Evolutionary conservation across 2,797 vertebrate species (phyloP), one percentile per base, ranked within the genome.

Genomic region (Oryzias dopingdopingensis): DNA sequence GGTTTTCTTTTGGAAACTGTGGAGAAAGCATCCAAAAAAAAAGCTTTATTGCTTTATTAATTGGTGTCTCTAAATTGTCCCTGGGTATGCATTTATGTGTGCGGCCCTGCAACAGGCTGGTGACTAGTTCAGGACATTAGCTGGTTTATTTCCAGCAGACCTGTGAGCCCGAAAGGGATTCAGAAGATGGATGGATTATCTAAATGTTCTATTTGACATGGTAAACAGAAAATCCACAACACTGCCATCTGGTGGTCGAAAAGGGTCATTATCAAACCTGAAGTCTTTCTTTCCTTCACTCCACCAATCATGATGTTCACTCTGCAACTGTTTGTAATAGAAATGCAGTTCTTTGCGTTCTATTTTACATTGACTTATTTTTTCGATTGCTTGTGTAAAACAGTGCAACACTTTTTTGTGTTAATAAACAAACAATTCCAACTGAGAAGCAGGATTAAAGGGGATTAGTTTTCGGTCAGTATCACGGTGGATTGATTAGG

Each of bases 181-280:
- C 0, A 37, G 32, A 47, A 48, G 0, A 71, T 65, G 56, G 0
- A 71, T 37, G 10, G 32, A 10, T 65, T 52, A 69, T 44, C 73
- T 29, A 13, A 62, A 56, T 56, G 63, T 64, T 49, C 50, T 62
- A 45, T 42, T 67, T 40, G 59, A 42, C 32, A 52, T 49, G 52
- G 57, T 56, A 41, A 49, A 52, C 20, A n/a, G 8, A 51, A 13
- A 10, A 40, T 18, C 24, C 2, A 12, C 68, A 72, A 71, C 74
- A 79, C 47, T 42, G 77, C 68, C 84, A 59, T 64, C 84, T 75
- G 50, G 58, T 87, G 85, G 70, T 24, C 12, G 52, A 61, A 26
- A 48, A 24, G 53, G 17, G 8, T 72, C 64, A 76, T 48, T 41
- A 52, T 71, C 68, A 66, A 58, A 46, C 42, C 32, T 12, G 12